Base-by-base conservation (phyloP, 2,888 invertebrate genomes). In the Tanypteryx hageni region DNA sequence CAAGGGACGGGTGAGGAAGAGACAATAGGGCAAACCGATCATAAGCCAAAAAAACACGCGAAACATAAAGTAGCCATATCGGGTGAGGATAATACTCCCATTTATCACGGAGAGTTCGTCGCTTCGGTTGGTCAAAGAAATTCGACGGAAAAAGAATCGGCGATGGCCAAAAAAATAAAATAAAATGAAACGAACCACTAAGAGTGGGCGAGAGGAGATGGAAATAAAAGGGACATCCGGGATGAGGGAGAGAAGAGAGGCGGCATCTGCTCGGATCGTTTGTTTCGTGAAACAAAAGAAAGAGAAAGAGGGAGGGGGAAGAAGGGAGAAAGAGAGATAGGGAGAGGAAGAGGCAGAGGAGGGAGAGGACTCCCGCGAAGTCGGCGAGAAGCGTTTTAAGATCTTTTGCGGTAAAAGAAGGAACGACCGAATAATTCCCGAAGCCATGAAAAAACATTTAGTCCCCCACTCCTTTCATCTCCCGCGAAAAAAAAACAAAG, bases 211-310 rank as follows among this genome's bases (percentile, higher is more conserved):
- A 18, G 22, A 68, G 22, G 18, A 68, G 22, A 68, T 27, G 76
- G 27, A 76, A 76, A 11, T 27, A 76, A 27, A 76, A 76, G 76
- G 11, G 10, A 11, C 27, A 76, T 76, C n/a, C 44, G 5, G 44
- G 44, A 44, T 13, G 22, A 76, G 22, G 11, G 27, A 76, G 13
- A 14, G 27, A 76, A 22, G 76, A 76, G 76, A 76, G 13, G 27
- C 76, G 27, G 76, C 76, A 76, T 76, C 76, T 76, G 76, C 76
- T 76, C 11, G 22, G 27, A 76, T 76, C 76, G 76, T 76, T 76
- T 76, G 10, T 22, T 13, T 27, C 22, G 76, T 76, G 27, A 27
- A 76, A 76, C 76, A 76, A 76, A 76, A 76, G 76, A 76, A 22
- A 27, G 76, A 22, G 27, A 13, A n/a, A 44, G 1, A 44, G 5